Conservation (phyloP, 2,113 vertebrate genomes). For the Ctenomys sociabilis region DNA sequence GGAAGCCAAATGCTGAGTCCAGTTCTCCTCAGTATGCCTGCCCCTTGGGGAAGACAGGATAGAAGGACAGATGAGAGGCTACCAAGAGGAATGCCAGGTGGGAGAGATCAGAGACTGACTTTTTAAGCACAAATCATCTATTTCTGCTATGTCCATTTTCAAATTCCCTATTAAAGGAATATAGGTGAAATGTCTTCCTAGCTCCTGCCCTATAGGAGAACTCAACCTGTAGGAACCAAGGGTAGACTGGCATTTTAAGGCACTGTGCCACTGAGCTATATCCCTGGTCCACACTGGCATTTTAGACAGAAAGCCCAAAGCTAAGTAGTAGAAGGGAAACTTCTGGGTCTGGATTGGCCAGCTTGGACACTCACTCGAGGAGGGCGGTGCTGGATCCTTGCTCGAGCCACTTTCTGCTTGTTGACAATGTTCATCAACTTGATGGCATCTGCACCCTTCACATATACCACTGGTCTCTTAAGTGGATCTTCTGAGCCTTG, state of each 20-base stretch:
- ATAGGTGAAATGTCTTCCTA: neutral
- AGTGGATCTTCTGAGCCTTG: constrained; percentile 96
- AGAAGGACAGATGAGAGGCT: neutral
- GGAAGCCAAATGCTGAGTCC: neutral
- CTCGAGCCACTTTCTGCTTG: constrained; percentile 98
- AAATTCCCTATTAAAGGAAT: neutral
- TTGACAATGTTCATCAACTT: constrained; percentile 99
- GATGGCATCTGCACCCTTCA: constrained; percentile 98
- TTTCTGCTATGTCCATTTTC: neutral
- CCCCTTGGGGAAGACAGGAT: neutral
- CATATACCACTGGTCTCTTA: constrained; percentile 98
- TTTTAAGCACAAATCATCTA: neutral
- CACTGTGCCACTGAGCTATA: too few relatives aligned
- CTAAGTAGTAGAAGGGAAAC: neutral
- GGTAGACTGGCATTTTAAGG: neutral
- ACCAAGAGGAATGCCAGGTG: neutral
- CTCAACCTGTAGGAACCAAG: neutral
- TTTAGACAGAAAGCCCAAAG: neutral
- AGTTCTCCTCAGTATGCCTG: neutral
- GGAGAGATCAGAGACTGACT: neutral
- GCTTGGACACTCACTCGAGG: constrained; percentile 90
- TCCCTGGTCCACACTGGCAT: neutral
- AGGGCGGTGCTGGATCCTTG: constrained; percentile 96
- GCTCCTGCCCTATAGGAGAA: neutral
- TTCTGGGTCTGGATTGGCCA: accelerated